A percentile compares a stretch with the other conserved stretches of the same genome.
Conservation (phyloP, 2,888 invertebrate genomes). For the Pherbina coryleti region DNA sequence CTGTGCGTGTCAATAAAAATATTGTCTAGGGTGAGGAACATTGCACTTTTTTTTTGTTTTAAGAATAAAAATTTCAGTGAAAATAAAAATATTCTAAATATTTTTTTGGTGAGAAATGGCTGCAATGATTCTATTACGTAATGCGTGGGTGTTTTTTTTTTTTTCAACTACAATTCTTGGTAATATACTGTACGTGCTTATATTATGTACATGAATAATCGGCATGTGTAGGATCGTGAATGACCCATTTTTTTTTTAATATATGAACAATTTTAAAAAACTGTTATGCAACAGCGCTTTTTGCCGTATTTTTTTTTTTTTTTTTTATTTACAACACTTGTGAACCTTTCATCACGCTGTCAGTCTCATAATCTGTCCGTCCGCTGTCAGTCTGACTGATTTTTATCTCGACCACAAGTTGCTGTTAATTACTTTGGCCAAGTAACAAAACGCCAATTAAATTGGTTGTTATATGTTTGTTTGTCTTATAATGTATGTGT, state of each 20-base stretch:
- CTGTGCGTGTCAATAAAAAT: neutral
- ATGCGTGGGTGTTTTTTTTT: neutral
- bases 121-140: neutral
- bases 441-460: conserved; percentile 37
- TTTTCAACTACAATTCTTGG: too few relatives aligned
- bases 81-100: too few relatives aligned
- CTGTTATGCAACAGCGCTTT: too few relatives aligned
- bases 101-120: too few relatives aligned
- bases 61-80: too few relatives aligned
- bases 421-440: conserved; percentile 26
- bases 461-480: neutral
- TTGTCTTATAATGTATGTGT: too few relatives aligned
- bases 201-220: neutral
- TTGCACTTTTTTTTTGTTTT: too few relatives aligned
- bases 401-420: neutral
- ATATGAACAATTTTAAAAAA: too few relatives aligned
- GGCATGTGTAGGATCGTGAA: neutral
- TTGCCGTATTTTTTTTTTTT: too few relatives aligned
- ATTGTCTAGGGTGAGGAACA: neutral
- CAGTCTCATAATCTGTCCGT: neutral
- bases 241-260: neutral
- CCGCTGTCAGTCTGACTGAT: neutral
- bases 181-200: neutral
- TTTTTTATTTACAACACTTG: neutral
- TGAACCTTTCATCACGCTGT: neutral